Conservation (phyloP, 2,888 invertebrate species). For the Cantharis lateralis region DNA sequence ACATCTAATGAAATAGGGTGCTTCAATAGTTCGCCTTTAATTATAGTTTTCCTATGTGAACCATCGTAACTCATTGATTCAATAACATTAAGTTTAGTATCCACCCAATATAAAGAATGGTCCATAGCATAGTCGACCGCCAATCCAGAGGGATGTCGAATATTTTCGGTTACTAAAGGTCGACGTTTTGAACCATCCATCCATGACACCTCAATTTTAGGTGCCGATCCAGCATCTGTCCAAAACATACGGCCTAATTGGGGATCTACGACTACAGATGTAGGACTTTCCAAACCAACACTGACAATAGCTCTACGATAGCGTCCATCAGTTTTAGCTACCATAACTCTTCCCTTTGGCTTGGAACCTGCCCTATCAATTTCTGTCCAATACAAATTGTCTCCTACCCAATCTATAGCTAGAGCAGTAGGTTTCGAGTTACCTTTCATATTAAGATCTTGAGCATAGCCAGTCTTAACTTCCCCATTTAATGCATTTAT, state of each 20-base stretch:
- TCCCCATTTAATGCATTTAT: slow-evolving; percentile 77
- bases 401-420: slow-evolving; percentile 92
- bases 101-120: slow-evolving; percentile 93
- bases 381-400: slow-evolving; percentile 95
- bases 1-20: slow-evolving; percentile 90
- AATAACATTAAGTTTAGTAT: slow-evolving; percentile 88
- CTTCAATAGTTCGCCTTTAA: slow-evolving; percentile 73
- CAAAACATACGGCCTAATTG: slow-evolving; percentile 87
- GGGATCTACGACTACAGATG: slow-evolving; percentile 87
- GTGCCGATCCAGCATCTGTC: slow-evolving; percentile 88
- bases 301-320: slow-evolving; percentile 81
- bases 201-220: slow-evolving; percentile 94
- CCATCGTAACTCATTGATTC: slow-evolving; percentile 87
- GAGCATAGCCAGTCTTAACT: slow-evolving; percentile 81
- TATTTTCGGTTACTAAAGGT: slow-evolving; percentile 77
- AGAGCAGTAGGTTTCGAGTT: slow-evolving; percentile 85
- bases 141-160: slow-evolving; percentile 87
- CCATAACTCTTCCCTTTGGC: slow-evolving; percentile 81
- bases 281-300: slow-evolving; percentile 82
- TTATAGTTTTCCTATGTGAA: slow-evolving; percentile 69
- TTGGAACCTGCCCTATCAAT: slow-evolving; percentile 75
- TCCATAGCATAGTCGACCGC: slow-evolving; percentile 90
- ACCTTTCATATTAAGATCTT: slow-evolving; percentile 84
- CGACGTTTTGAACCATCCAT: slow-evolving; percentile 93
- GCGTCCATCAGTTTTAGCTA: slow-evolving; percentile 86